A percentile compares a stretch with the other conserved stretches of the same genome.
Evolutionary conservation across 2,797 vertebrate genomes (phyloP).

Genomic region (Dromococcyx pavoninus): DNA sequence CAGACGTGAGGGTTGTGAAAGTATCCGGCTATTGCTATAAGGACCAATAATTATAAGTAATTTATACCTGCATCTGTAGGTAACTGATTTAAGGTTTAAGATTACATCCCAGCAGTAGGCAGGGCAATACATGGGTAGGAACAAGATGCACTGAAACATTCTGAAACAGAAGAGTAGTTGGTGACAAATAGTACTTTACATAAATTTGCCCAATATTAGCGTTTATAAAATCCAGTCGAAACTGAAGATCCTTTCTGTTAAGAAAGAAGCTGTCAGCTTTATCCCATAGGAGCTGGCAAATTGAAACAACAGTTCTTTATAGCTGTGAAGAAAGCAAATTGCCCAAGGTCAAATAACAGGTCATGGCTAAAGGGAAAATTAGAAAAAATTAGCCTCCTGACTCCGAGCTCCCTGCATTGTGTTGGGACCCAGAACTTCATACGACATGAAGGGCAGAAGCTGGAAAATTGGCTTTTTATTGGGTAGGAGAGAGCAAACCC

Average conservation of each 20-base stretch:
- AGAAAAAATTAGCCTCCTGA: neutral
- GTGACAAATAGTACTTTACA: neutral
- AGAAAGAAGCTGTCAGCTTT: neutral
- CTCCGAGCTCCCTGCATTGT: neutral
- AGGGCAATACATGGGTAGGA: neutral
- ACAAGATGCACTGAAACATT: neutral
- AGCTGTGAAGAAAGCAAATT: neutral
- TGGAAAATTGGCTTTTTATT: neutral
- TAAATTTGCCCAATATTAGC: neutral
- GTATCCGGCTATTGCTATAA: neutral
- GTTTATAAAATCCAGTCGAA: neutral
- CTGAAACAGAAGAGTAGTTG: neutral
- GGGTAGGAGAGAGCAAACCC: neutral
- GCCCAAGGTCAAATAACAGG: neutral
- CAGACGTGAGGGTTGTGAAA: rapidly evolving
- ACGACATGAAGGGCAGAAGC: neutral
- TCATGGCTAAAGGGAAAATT: neutral
- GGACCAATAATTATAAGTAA: neutral
- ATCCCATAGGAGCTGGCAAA: neutral
- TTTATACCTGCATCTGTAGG: neutral
- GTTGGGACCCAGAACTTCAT: neutral
- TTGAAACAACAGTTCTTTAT: neutral
- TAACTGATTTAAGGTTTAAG: neutral
- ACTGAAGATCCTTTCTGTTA: neutral
- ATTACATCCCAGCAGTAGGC: neutral